A percentile compares a stretch with the other conserved stretches of the same genome.
Conservation (phyloP, 2,888 invertebrate species). For the Limnephilus rhombicus region DNA sequence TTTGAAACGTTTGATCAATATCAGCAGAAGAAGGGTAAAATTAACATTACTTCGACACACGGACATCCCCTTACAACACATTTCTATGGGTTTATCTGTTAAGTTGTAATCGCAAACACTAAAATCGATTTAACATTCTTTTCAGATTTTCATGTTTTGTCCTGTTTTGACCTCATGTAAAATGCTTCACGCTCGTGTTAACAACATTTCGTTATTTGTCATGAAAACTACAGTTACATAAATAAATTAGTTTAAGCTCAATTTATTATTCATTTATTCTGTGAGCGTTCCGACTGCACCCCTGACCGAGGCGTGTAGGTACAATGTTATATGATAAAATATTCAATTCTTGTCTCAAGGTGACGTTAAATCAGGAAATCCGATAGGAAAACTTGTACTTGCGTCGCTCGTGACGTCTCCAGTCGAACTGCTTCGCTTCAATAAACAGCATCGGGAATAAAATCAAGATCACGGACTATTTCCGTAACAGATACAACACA, state of each 20-base stretch:
- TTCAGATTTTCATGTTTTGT: neutral
- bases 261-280: neutral
- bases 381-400: conserved; percentile 11
- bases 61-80: too few species aligned
- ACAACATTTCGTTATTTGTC: too few species aligned
- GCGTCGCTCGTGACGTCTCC: conserved; percentile 7
- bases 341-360: conserved; percentile 9
- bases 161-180: neutral
- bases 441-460: neutral
- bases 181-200: neutral
- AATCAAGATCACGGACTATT: conserved; percentile 15
- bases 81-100: too few species aligned
- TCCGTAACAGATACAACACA: neutral
- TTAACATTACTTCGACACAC: too few species aligned
- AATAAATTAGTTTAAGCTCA: neutral
- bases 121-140: neutral
- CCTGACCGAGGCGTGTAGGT: neutral
- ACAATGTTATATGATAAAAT: neutral
- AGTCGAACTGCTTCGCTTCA: neutral
- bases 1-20: too few species aligned
- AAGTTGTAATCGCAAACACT: neutral
- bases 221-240: neutral
- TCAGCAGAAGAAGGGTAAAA: too few species aligned
- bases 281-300: neutral
- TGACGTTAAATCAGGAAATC: conserved; percentile 16